A percentile compares a stretch with the other conserved stretches of the same genome.
phyloP scores from a whole-genome alignment of 1,140 invertebrate genomes.

The Palaemon carinicauda region DNA sequence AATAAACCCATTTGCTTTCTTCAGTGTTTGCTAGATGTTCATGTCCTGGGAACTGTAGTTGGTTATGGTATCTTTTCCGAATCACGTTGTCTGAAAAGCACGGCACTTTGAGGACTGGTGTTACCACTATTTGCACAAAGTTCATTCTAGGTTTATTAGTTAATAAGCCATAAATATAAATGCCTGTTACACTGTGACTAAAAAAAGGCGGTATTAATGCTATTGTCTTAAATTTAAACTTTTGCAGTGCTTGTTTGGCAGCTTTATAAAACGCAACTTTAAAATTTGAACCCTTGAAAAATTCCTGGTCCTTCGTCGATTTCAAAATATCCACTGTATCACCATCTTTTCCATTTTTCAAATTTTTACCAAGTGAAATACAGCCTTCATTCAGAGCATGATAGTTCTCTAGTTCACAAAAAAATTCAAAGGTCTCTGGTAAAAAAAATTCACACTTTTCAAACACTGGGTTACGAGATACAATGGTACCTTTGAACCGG shows the following conservation, averaged over 20 bases:
- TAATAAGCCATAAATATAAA: constrained; percentile 14
- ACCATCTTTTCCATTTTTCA: constrained; percentile 4
- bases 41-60: neutral
- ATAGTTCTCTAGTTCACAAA: constrained; percentile 24
- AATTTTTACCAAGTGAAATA: neutral
- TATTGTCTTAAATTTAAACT: constrained; percentile 11
- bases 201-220: constrained; percentile 38
- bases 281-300: constrained; percentile 23
- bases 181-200: constrained; percentile 21
- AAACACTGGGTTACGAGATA: neutral
- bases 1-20: constrained; percentile 25
- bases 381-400: constrained; percentile 14
- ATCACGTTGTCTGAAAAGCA: neutral
- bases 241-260: constrained; percentile 15
- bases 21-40: constrained; percentile 22
- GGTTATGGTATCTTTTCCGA: neutral
- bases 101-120: neutral
- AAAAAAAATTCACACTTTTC: constrained; percentile 27
- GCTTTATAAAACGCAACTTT: constrained; percentile 23
- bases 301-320: neutral
- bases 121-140: constrained; percentile 11
- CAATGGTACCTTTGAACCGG: constrained; percentile 19
- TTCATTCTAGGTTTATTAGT: neutral
- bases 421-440: constrained; percentile 43
- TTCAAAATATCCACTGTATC: neutral